These are phyloP conservation scores for Notodonta ziczac DNA, from an alignment of 2,888 invertebrate genomes.

Conservation along the genomic window DNA sequence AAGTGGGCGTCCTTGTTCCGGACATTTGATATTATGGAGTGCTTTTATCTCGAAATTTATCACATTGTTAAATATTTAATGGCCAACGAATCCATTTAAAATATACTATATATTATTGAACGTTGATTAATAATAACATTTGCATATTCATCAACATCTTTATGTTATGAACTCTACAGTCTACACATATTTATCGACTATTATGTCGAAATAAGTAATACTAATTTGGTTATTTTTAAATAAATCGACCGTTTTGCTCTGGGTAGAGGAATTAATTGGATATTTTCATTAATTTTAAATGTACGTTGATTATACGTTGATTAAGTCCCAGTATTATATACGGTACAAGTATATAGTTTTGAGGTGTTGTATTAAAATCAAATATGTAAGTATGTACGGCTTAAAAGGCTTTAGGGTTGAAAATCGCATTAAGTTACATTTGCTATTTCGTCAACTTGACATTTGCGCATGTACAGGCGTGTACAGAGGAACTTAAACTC, in stretches of 20 bases:
- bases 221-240: slow-evolving; percentile 9
- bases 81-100: slow-evolving; percentile 7
- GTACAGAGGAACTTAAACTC: no score
- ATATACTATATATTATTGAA: slow-evolving; percentile 1
- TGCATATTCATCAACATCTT: slow-evolving; percentile 11
- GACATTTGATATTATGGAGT: neutral
- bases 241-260: slow-evolving; percentile 1
- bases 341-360: no score
- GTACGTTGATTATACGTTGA: slow-evolving; percentile 1
- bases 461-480: no score
- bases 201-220: slow-evolving; percentile 8
- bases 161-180: slow-evolving; percentile 3
- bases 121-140: slow-evolving; percentile 19
- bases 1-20: slow-evolving; percentile 10
- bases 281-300: slow-evolving; percentile 12
- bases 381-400: no score
- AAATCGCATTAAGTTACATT: no score
- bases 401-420: no score
- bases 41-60: slow-evolving; percentile 9
- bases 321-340: neutral
- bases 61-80: slow-evolving; percentile 18
- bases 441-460: no score
- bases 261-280: slow-evolving; percentile 8
- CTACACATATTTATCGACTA: slow-evolving; percentile 7
- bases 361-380: no score